Evolutionary conservation across 2,888 invertebrate genomes (phyloP), one percentile per base, ranked within the genome.

Genomic region (Limenitis camilla): DNA sequence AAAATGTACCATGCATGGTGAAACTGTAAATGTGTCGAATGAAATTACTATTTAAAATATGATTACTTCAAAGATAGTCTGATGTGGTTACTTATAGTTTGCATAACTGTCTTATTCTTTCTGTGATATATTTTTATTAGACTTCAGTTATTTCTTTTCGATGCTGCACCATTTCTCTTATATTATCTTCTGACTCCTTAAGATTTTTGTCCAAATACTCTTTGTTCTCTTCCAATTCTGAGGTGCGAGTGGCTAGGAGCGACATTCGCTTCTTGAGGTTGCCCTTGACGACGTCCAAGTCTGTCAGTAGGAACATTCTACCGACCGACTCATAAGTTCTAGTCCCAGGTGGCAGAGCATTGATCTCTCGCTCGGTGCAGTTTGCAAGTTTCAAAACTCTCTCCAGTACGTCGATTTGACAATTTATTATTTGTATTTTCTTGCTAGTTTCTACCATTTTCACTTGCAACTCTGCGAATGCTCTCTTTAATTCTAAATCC

Each of bases 171-270:
- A 96, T 91, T 88, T 96, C 96, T 63, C 96, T 86, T 42, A 96
- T 89, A 73, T 94, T 94, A 74, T 95, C 92, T 81, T 95, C 94
- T 68, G 93, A 93, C 71, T 96, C 96, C 73, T 94, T 94, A 58
- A 96, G 82, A 74, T 90, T 95, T 64, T 91, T 90, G 70, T 95
- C 94, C 65, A 96, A 83, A 74, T 94, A 94, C n/a, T 89, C 79
- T 80, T 95, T 96, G 65, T 91, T 94, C 60, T 89, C 90, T 80
- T 93, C 92, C 57, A 94, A 81, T 39, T 90, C 90, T 68, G 91
- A 90, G n/a, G 93, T 92, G 72, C 93, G 91, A 71, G 92, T 81
- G 66, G 91, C 81, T 64, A 91, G 80, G 35, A 73, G 69, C 27
- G 75, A 79, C 71, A 88, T 91, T 66, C 88, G 89, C 67, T 87